Base-by-base conservation (phyloP, 2,888 invertebrate genomes). In the Papilio demoleus region DNA sequence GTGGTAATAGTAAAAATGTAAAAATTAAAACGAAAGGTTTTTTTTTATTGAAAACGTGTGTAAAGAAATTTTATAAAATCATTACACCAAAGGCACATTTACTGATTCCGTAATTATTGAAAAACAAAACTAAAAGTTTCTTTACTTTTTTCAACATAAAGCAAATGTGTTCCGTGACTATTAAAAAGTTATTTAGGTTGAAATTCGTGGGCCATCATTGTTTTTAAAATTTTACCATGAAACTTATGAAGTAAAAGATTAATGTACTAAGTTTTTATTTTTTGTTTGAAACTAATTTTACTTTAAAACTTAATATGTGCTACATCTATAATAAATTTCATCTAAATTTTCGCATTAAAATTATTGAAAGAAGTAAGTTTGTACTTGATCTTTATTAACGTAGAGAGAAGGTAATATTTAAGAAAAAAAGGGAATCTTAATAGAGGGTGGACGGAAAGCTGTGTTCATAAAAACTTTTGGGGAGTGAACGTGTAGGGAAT, bases 401-500 rank as follows among this genome's bases (percentile, higher is more conserved):
- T 58, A 70, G 69, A 72, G 65, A 31, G 70, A 72, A 31, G 71
- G 71, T 74, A 78, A 84, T 85, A 84, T 85, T 81, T 79, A 79
- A 80, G 79, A 78, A 79, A 84, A 84, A n/a, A 38, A 84, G 81
- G 83, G 84, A 86, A 85, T 84, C 84, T 85, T 81, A 85, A 86
- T 82, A 82, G 83, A 83, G 79, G 80, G 81, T 84, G 81, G 81
- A 85, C 81, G 85, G 82, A 81, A 87, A 83, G 76, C 78, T 78
- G 81, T 85, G 87, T 86, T 85, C 84, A 90, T 91, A 91, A 92
- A 91, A 91, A 89, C 86, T 89, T 87, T 86, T 83, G 84, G 84
- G 86, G 87, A 86, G 85, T 84, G 86, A 88, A 92, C 91, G 92
- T 92, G 92, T 90, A 87, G 87, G 88, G 91, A 91, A 90, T 92